These are phyloP conservation scores for Cryptocheilus praepositus DNA, from an alignment of 2,888 invertebrate species.

Conservation along the genomic window DNA sequence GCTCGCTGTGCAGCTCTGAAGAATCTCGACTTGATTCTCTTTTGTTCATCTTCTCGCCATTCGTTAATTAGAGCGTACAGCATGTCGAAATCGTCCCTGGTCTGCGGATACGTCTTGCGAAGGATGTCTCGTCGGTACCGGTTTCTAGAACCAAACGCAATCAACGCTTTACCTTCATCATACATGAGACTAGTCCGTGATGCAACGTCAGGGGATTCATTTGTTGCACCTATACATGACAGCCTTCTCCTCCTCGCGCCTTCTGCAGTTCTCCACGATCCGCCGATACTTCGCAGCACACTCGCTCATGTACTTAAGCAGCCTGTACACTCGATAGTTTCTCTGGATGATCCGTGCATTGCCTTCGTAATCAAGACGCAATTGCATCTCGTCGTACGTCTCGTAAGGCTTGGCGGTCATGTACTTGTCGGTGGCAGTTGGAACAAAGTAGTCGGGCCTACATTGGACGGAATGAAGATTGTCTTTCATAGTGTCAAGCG, in stretches of 20 bases:
- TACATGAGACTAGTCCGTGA: too few species aligned
- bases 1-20: slow-evolving; percentile 83
- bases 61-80: slow-evolving; percentile 82
- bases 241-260: slow-evolving; percentile 73
- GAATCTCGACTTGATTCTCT: slow-evolving; percentile 80
- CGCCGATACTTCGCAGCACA: slow-evolving; percentile 76
- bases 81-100: slow-evolving; percentile 85
- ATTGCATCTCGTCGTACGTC: slow-evolving; percentile 80
- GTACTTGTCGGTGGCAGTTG: slow-evolving; percentile 80
- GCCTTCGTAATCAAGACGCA: slow-evolving; percentile 73
- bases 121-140: slow-evolving; percentile 78
- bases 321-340: slow-evolving; percentile 79
- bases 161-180: too few species aligned
- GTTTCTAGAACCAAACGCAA: slow-evolving; percentile 56
- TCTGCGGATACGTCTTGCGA: slow-evolving; percentile 83
- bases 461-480: not conserved
- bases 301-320: slow-evolving; percentile 75
- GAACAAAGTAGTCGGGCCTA: slow-evolving; percentile 78
- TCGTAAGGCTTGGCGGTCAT: slow-evolving; percentile 80
- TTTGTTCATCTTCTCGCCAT: slow-evolving; percentile 81
- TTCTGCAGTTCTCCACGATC: slow-evolving; percentile 77
- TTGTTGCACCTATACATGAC: slow-evolving; percentile 34
- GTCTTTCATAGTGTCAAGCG: not conserved
- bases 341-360: slow-evolving; percentile 79
- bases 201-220: not conserved